Evolutionary conservation across 2,113 vertebrate genomes (phyloP).

Genomic region (Oriolus oriolus): DNA sequence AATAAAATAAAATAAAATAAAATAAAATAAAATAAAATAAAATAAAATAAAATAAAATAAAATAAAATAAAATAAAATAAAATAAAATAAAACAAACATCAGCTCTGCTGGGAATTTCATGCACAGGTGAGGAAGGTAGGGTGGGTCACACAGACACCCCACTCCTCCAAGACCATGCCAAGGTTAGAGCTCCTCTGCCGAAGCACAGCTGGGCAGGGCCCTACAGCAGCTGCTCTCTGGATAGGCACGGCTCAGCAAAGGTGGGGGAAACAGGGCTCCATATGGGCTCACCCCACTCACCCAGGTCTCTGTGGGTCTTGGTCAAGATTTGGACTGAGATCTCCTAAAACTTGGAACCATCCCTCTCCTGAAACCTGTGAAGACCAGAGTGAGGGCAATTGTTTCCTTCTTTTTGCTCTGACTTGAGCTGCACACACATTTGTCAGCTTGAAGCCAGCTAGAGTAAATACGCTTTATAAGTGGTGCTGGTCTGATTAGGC

Average conservation of each 20-base stretch:
- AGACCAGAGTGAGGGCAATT: neutral
- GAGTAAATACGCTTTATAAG: neutral
- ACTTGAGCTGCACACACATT: neutral
- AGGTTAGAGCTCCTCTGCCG: neutral
- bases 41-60: neutral
- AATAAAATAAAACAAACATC: neutral
- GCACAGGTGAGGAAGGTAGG: neutral
- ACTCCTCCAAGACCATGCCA: accelerated
- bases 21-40: neutral
- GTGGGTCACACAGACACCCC: neutral
- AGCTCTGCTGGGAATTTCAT: neutral
- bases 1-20: too few relatives aligned
- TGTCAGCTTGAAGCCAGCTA: neutral
- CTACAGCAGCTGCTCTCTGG: neutral
- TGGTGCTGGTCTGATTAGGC: neutral
- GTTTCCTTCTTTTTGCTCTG: neutral
- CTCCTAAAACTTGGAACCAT: neutral
- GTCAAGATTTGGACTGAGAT: neutral
- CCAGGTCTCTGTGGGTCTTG: neutral
- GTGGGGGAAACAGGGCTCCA: neutral
- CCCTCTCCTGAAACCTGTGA: neutral
- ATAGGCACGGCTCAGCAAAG: neutral
- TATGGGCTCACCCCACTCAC: neutral
- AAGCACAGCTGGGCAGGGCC: neutral
- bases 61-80: neutral